Conservation (phyloP, 2,113 vertebrate genomes). For the Illadopsis cleaveri region DNA sequence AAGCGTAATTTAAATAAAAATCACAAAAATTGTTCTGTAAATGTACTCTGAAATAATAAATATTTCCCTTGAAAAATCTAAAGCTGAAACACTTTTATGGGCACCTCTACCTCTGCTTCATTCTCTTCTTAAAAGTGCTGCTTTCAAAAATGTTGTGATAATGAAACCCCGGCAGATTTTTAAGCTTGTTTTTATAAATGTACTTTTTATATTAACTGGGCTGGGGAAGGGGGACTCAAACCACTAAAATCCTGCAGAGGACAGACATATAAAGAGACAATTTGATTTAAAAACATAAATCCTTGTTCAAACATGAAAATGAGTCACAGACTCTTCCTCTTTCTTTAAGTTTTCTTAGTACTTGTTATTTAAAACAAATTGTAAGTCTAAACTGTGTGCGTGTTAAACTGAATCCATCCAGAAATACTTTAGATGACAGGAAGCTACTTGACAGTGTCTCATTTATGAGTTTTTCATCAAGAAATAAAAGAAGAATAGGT, state of each 20-base stretch:
- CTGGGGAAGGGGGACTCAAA: not conserved
- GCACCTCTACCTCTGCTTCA: not conserved
- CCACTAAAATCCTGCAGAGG: not conserved
- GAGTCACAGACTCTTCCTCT: not conserved
- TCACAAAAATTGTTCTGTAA: not conserved
- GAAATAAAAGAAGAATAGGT: not conserved
- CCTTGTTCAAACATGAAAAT: not conserved
- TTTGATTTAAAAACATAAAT: not conserved
- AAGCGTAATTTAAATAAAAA: not conserved
- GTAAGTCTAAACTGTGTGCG: not conserved
- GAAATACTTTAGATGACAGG: not conserved
- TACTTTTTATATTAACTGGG: not conserved
- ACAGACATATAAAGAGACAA: not conserved
- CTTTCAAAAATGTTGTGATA: not conserved
- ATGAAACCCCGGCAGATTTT: not conserved
- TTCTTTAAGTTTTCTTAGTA: not conserved
- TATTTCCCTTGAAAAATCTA: not conserved
- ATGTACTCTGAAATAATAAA: not conserved
- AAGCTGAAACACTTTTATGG: not conserved
- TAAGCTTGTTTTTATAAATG: not conserved
- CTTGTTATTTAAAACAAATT: not conserved
- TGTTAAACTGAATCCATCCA: not conserved
- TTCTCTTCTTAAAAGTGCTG: not conserved
- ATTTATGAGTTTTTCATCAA: not conserved
- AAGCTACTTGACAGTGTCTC: not conserved